Evolutionary conservation across 2,888 invertebrate species (phyloP).

Genomic region (Caprella mutica): DNA sequence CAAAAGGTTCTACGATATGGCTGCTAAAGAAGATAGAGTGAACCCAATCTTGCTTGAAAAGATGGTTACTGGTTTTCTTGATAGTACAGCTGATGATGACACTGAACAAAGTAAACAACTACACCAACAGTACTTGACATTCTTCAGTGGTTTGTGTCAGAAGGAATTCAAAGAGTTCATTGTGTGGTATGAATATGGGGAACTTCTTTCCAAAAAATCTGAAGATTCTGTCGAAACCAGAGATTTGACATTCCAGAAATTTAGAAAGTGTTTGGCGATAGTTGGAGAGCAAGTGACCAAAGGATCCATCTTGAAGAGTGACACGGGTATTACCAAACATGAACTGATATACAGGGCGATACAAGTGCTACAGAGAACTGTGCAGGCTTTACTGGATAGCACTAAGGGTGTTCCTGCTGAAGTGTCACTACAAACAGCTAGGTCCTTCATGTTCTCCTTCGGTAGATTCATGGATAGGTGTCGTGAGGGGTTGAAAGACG

Average conservation of each 20-base stretch:
- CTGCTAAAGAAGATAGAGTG: constrained; percentile 60
- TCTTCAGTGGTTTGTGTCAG: constrained; percentile 1
- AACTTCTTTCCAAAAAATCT: constrained; percentile 38
- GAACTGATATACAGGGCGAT: background rate
- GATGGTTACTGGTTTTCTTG: background rate
- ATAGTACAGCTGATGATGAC: no score
- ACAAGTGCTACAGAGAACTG: background rate
- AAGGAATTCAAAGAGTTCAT: constrained; percentile 51
- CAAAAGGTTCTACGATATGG: constrained; percentile 74
- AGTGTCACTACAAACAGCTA: background rate
- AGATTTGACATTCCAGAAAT: constrained; percentile 25
- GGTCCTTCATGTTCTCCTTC: background rate
- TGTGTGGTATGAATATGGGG: constrained; percentile 71
- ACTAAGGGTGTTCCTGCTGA: background rate
- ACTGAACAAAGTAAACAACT: no score
- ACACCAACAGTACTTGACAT: background rate
- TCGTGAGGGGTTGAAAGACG: background rate
- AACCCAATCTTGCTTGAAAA: constrained; percentile 1
- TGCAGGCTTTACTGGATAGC: background rate
- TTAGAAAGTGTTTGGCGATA: constrained; percentile 26
- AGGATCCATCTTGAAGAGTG: background rate
- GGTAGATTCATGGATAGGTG: background rate
- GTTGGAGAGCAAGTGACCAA: constrained; percentile 10
- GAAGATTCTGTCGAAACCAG: constrained; percentile 19
- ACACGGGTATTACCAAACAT: no score